Percentiles rank a stretch among this genome's conserved stretches.
Conservation (phyloP, 2,797 vertebrate genomes). For the Euphonia xanthogaster region DNA sequence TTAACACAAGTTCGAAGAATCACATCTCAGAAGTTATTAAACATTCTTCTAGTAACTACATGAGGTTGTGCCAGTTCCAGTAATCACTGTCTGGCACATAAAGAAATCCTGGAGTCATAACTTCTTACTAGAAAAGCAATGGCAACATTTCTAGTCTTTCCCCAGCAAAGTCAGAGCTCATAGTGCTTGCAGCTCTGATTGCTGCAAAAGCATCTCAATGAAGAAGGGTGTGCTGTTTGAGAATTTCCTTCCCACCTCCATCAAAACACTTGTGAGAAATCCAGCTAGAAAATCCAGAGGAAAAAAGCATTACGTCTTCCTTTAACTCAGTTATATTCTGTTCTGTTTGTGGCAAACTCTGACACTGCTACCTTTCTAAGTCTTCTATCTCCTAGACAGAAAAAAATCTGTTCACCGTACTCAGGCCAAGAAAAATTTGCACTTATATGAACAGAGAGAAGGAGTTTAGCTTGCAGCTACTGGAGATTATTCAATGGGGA, state of each 20-base stretch:
- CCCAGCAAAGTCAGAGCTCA: neutral
- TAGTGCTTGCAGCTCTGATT: neutral
- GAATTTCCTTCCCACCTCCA: neutral
- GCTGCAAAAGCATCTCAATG: neutral
- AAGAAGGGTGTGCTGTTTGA: neutral
- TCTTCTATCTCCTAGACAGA: neutral
- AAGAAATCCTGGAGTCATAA: neutral
- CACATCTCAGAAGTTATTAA: neutral
- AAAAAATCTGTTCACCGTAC: neutral
- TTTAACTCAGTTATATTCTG: neutral
- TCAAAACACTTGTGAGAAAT: neutral
- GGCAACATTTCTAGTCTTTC: neutral
- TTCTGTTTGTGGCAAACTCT: neutral
- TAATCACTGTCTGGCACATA: neutral
- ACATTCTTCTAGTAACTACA: neutral
- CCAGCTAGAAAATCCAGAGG: neutral
- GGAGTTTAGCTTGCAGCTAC: neutral
- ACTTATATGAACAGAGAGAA: neutral
- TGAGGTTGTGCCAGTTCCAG: neutral
- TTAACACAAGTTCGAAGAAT: neutral
- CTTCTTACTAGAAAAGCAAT: neutral
- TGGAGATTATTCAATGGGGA: neutral
- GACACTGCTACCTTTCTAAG: neutral
- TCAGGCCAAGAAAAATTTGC: neutral
- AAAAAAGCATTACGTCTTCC: neutral